Percentiles rank a stretch among this genome's conserved stretches.
These are phyloP conservation scores for Triplophysa siluroides DNA, from an alignment of 2,113 vertebrate genomes.

Conservation along the genomic window DNA sequence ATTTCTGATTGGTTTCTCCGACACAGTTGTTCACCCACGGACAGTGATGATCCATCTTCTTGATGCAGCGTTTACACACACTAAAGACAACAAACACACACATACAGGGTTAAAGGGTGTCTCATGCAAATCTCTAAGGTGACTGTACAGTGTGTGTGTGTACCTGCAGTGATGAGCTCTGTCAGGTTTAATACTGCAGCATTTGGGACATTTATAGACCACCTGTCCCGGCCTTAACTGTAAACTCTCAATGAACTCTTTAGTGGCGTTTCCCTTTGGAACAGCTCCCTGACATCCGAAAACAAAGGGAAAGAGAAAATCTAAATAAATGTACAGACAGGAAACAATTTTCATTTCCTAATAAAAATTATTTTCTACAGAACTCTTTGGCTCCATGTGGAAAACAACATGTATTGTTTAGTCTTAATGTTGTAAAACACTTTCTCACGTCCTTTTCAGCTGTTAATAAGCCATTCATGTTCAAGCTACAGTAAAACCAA, in stretches of 20 bases:
- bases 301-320: neutral
- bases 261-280: constrained; percentile 97
- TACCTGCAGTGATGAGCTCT: constrained; percentile 99
- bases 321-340: neutral
- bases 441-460: too few species aligned
- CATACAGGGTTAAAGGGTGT: constrained; percentile 21
- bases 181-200: constrained; percentile 98
- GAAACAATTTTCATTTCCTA: too few species aligned
- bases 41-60: constrained; percentile 99
- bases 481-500: too few species aligned
- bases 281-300: constrained; percentile 84
- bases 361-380: too few species aligned
- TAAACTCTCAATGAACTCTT: constrained; percentile 97
- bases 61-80: constrained; percentile 97
- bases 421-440: too few species aligned
- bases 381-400: too few species aligned
- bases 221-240: constrained; percentile 97
- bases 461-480: too few species aligned
- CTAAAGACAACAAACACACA: constrained; percentile 68
- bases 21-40: constrained; percentile 99
- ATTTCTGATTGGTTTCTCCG: constrained; percentile 98
- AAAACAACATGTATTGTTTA: too few species aligned
- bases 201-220: constrained; percentile 98
- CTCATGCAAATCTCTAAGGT: neutral
- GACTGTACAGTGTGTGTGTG: neutral